These are phyloP conservation scores for Metaphire vulgaris DNA, from an alignment of 1,140 invertebrate genomes.

Conservation along the genomic window DNA sequence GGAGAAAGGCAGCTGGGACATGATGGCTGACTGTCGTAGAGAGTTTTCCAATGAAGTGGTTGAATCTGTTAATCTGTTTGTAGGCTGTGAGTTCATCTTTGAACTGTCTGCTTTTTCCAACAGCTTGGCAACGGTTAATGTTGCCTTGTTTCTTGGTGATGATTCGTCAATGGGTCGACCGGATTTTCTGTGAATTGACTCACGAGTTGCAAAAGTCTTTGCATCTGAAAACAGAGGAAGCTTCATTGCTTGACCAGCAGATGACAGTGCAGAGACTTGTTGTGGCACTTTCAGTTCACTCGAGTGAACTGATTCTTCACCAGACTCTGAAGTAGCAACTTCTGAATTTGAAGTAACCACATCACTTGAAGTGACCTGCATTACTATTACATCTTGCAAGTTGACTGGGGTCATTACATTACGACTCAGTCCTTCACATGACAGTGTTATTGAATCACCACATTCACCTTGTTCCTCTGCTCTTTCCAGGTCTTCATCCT, in stretches of 20 bases:
- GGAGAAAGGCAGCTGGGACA: neutral
- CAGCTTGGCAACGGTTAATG: slow-evolving; percentile 13
- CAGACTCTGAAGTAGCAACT: neutral
- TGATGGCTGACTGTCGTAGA: neutral
- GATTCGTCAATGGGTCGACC: neutral
- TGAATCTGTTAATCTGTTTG: neutral
- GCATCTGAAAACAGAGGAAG: neutral
- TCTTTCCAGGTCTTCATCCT: too few species aligned
- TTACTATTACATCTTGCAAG: too few species aligned
- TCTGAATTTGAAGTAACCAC: neutral
- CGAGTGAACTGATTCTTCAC: neutral
- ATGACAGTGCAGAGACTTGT: too few species aligned
- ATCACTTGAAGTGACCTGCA: too few species aligned
- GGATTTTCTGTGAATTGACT: neutral
- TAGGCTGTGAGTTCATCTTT: neutral
- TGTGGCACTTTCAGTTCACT: neutral
- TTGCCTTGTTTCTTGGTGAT: slow-evolving; percentile 12
- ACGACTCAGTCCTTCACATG: too few species aligned
- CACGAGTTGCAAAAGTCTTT: neutral
- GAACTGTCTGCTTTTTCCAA: slow-evolving; percentile 11
- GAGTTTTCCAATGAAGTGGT: neutral
- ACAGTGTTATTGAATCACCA: too few species aligned
- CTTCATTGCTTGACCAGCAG: neutral
- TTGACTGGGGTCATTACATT: too few species aligned
- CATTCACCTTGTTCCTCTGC: too few species aligned